phyloP scores from a whole-genome alignment of 2,113 vertebrate genomes.

The Xenopus tropicalis region DNA sequence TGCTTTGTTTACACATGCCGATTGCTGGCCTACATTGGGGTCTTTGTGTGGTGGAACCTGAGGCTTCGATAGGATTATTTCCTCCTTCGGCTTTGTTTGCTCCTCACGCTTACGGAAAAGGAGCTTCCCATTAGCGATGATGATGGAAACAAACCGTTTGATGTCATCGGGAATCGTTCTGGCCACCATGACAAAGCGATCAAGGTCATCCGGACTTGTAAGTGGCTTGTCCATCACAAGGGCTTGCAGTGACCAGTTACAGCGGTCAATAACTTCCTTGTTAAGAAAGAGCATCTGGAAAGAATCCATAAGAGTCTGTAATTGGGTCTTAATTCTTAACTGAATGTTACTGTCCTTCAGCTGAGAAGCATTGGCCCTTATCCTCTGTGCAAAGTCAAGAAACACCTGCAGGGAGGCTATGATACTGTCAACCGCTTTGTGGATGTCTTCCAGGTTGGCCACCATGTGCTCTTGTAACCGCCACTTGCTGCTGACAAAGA shows the following conservation, averaged over 20 bases:
- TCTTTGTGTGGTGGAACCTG: conserved; percentile 46
- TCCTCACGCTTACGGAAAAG: conserved; percentile 73
- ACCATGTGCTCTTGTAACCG: conserved; percentile 74
- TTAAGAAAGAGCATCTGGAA: conserved; percentile 77
- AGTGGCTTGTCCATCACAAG: conserved; percentile 70
- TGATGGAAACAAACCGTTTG: conserved; percentile 83
- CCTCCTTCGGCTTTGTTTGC: not conserved
- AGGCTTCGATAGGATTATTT: conserved; percentile 39
- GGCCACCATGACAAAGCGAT: conserved; percentile 86
- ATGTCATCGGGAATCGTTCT: conserved; percentile 86
- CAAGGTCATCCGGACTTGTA: conserved; percentile 76
- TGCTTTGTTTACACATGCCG: conserved; percentile 14
- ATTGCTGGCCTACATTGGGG: conserved; percentile 29
- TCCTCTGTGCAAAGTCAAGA: conserved; percentile 69
- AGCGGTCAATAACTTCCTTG: conserved; percentile 63
- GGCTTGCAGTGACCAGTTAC: conserved; percentile 70
- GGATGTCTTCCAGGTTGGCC: conserved; percentile 74
- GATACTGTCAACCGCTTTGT: conserved; percentile 64
- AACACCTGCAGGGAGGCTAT: conserved; percentile 70
- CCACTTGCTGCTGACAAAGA: conserved; percentile 89
- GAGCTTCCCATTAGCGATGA: conserved; percentile 87
- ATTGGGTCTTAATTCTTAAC: conserved; percentile 75
- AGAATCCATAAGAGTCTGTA: conserved; percentile 75
- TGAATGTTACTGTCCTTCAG: conserved; percentile 76
- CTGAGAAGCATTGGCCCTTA: conserved; percentile 64